Percentiles rank a stretch among this genome's conserved stretches.
Evolutionary conservation across 1,140 invertebrate genomes (phyloP).

Genomic region (Pseudoatta argentina): DNA sequence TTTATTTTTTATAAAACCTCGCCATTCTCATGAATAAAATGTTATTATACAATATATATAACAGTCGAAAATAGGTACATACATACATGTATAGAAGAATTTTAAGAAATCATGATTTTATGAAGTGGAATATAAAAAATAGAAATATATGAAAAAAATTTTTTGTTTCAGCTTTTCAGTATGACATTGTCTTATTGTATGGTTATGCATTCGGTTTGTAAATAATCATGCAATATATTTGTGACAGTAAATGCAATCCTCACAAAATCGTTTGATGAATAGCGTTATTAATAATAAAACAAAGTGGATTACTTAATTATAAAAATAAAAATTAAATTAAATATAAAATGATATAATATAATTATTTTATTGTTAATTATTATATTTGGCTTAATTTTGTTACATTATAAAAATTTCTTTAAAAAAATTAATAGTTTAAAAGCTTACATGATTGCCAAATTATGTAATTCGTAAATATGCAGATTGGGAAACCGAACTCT

Average conservation of each 20-base stretch:
- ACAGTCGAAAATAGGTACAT: neutral
- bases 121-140: neutral
- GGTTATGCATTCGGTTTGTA: slow-evolving; percentile 1
- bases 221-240: neutral
- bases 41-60: too few species aligned
- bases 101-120: neutral
- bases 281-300: neutral
- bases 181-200: slow-evolving; percentile 47
- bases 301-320: neutral
- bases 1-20: too few species aligned
- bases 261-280: slow-evolving; percentile 1
- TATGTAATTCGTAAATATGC: neutral
- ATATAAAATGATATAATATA: neutral
- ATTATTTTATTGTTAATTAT: neutral
- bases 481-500: too few species aligned
- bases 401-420: slow-evolving; percentile 15
- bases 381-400: neutral
- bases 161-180: slow-evolving; percentile 18
- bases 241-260: neutral
- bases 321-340: slow-evolving; percentile 13
- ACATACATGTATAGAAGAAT: neutral
- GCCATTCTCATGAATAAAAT: too few species aligned
- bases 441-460: neutral
- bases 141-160: neutral
- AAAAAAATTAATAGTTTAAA: neutral